These are phyloP conservation scores for Drosophila mauritiana DNA, from an alignment of 1,140 invertebrate genomes.

Conservation along the genomic window DNA sequence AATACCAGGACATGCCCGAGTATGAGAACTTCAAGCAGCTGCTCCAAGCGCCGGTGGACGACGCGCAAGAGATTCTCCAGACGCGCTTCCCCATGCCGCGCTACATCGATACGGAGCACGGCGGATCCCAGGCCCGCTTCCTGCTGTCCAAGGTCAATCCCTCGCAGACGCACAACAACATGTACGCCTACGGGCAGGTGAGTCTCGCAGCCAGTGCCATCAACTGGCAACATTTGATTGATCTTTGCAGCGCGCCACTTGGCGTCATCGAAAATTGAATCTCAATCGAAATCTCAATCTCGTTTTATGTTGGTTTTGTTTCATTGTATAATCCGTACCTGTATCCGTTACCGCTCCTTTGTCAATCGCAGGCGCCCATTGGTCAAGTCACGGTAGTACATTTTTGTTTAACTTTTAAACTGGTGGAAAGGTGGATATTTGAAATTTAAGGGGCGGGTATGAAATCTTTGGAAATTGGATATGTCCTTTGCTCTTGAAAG, in stretches of 20 bases:
- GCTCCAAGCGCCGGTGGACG: slow-evolving; percentile 97
- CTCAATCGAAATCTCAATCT: slow-evolving; percentile 29
- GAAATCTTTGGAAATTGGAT: neutral
- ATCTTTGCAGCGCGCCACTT: slow-evolving; percentile 26
- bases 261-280: slow-evolving; percentile 12
- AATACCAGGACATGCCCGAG: slow-evolving; percentile 98
- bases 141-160: slow-evolving; percentile 99
- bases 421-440: slow-evolving; percentile 4
- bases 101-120: slow-evolving; percentile 99
- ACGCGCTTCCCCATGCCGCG: slow-evolving; percentile 98
- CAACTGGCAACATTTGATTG: slow-evolving; percentile 1
- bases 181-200: slow-evolving; percentile 96
- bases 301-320: slow-evolving; percentile 65
- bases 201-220: slow-evolving; percentile 65
- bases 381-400: slow-evolving; percentile 81
- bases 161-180: slow-evolving; percentile 99
- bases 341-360: slow-evolving; percentile 30
- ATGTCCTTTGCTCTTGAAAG: neutral
- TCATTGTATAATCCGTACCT: slow-evolving; percentile 53
- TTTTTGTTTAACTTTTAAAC: slow-evolving; percentile 35
- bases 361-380: slow-evolving; percentile 74
- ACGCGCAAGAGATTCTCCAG: slow-evolving; percentile 98
- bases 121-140: slow-evolving; percentile 99
- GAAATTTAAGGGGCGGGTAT: neutral
- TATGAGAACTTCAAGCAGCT: slow-evolving; percentile 99